Evolutionary conservation across 2,888 invertebrate genomes (phyloP).

Genomic region (Hypolimnas misippus): DNA sequence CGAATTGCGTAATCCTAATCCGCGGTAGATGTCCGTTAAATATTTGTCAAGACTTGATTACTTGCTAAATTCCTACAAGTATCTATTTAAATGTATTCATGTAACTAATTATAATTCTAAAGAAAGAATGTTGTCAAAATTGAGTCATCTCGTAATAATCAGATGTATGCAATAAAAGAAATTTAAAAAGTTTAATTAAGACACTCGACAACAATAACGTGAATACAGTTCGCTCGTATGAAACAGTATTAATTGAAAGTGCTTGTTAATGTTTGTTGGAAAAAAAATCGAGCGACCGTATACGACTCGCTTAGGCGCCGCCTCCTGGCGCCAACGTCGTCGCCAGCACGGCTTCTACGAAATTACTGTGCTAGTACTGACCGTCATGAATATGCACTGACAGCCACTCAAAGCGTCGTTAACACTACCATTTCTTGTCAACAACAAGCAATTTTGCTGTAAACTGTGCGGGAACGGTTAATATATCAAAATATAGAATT

Average conservation of each 20-base stretch:
- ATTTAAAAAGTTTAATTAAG: constrained; percentile 12
- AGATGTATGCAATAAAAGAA: not conserved
- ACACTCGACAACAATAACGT: constrained; percentile 17
- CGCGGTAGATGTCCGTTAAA: constrained; percentile 27
- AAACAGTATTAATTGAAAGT: constrained; percentile 56
- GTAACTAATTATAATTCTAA: not conserved
- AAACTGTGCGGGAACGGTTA: constrained; percentile 16
- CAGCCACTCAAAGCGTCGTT: constrained; percentile 47
- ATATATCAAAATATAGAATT: not conserved
- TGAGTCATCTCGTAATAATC: not conserved
- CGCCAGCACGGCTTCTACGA: constrained; percentile 71
- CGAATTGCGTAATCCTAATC: constrained; percentile 33
- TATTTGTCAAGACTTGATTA: constrained; percentile 21
- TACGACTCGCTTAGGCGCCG: constrained; percentile 66
- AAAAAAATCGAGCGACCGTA: constrained; percentile 64
- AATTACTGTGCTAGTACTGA: constrained; percentile 61
- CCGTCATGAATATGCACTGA: constrained; percentile 60
- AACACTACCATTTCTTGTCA: constrained; percentile 27
- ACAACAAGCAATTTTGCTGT: constrained; percentile 27
- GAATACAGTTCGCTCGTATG: constrained; percentile 23
- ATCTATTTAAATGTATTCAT: not conserved
- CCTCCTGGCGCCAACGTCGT: constrained; percentile 66
- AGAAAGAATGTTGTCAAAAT: not conserved
- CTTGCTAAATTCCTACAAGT: not conserved
- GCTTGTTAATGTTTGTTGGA: constrained; percentile 55